phyloP scores from a whole-genome alignment of 2,888 invertebrate genomes.

The Kuschelorhynchus macadamiae region DNA sequence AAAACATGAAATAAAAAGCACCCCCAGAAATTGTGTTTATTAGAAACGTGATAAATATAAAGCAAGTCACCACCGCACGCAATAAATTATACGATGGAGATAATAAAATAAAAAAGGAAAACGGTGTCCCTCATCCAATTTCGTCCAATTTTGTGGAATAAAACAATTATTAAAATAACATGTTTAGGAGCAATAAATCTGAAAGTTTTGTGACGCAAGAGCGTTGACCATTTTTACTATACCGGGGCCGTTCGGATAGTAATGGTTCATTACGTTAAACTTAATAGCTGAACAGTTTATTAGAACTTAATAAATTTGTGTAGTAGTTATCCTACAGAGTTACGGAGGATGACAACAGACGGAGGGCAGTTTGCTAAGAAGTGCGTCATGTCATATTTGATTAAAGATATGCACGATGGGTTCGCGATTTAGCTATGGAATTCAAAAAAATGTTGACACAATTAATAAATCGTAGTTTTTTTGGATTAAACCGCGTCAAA shows the following conservation, averaged over 20 bases:
- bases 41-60: constrained; percentile 47
- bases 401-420: too few species aligned
- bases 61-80: constrained; percentile 46
- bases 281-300: too few species aligned
- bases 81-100: constrained; percentile 46
- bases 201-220: constrained; percentile 24
- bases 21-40: constrained; percentile 47
- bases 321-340: too few species aligned
- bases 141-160: constrained; percentile 46
- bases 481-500: too few species aligned
- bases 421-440: too few species aligned
- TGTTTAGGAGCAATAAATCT: constrained; percentile 44
- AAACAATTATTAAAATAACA: constrained; percentile 50
- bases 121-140: constrained; percentile 44
- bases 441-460: too few species aligned
- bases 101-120: constrained; percentile 48
- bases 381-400: too few species aligned
- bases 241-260: constrained; percentile 1
- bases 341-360: too few species aligned
- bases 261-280: too few species aligned
- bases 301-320: too few species aligned
- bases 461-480: too few species aligned
- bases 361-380: too few species aligned
- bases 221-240: constrained; percentile 13
- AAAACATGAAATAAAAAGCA: constrained; percentile 47